Evolutionary conservation across 2,888 invertebrate genomes (phyloP).

Genomic region (Eupithecia vulgata): DNA sequence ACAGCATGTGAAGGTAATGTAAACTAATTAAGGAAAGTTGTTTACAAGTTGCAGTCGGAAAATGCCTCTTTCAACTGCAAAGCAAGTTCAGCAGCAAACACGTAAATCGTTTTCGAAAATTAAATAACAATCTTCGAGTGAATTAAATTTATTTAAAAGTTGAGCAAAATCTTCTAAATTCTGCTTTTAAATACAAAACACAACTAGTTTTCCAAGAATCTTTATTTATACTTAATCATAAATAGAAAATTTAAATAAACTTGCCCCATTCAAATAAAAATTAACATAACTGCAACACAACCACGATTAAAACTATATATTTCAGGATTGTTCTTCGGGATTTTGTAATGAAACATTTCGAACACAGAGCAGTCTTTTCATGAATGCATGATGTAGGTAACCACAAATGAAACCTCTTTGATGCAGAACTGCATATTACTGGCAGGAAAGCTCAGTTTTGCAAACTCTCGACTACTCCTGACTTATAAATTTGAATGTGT

Average conservation of each 20-base stretch:
- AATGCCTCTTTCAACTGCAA: neutral
- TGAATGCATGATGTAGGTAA: constrained; percentile 28
- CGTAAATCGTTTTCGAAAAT: too few relatives aligned
- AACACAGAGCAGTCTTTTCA: constrained; percentile 27
- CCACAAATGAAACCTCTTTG: constrained; percentile 25
- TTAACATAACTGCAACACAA: neutral
- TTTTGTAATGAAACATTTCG: constrained; percentile 26
- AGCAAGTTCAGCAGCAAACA: too few relatives aligned
- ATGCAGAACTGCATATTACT: constrained; percentile 23
- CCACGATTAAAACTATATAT: neutral
- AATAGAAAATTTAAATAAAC: neutral
- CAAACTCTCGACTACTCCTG: neutral
- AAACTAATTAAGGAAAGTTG: constrained; percentile 36
- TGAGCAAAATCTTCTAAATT: neutral
- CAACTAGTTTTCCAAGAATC: neutral
- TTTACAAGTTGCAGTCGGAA: neutral
- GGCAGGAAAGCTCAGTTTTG: constrained; percentile 24
- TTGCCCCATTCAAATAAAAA: neutral
- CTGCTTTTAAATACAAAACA: neutral
- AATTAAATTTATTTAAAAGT: neutral
- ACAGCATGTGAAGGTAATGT: constrained; percentile 41
- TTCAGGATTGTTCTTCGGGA: constrained; percentile 9
- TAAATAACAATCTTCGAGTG: neutral
- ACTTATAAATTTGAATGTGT: constrained; percentile 12
- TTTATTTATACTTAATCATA: neutral